These are phyloP conservation scores for Lampris megalopsis DNA, from an alignment of 2,113 vertebrate genomes.

Conservation along the genomic window DNA sequence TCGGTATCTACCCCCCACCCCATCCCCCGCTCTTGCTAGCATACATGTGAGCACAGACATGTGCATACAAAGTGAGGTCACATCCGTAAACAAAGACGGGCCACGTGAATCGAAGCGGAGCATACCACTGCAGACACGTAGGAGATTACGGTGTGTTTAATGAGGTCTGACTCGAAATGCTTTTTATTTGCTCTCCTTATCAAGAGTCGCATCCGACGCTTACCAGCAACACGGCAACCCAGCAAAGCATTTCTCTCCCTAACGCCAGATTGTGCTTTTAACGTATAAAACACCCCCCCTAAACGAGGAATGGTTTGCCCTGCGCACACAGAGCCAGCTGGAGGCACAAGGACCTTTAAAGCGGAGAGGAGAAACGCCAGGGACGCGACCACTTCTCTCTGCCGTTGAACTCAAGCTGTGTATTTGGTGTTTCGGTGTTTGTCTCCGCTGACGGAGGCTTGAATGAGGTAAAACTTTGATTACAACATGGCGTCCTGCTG, in stretches of 20 bases:
- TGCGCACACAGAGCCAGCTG: slow-evolving; percentile 15
- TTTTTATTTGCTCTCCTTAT: background rate
- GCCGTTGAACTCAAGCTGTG: background rate
- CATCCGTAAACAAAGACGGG: slow-evolving; percentile 77
- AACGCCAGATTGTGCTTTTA: background rate
- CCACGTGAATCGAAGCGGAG: slow-evolving; percentile 43
- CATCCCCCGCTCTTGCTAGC: background rate
- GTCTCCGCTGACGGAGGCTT: slow-evolving; percentile 55
- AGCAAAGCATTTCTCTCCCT: no score
- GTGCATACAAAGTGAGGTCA: slow-evolving; percentile 43
- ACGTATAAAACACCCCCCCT: background rate
- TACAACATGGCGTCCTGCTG: background rate
- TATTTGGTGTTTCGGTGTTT: slow-evolving; percentile 4
- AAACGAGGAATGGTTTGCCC: slow-evolving; percentile 43
- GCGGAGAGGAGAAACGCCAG: background rate
- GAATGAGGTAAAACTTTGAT: slow-evolving; percentile 63
- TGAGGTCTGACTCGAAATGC: fast-evolving
- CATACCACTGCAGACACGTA: slow-evolving; percentile 49
- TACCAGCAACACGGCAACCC: background rate
- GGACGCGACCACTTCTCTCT: background rate
- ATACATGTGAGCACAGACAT: background rate
- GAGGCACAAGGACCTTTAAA: slow-evolving; percentile 62
- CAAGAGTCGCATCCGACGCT: background rate
- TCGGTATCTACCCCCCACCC: no score
- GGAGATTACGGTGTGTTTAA: background rate